phyloP scores from a whole-genome alignment of 2,113 vertebrate species.

The Scytalopus superciliaris region DNA sequence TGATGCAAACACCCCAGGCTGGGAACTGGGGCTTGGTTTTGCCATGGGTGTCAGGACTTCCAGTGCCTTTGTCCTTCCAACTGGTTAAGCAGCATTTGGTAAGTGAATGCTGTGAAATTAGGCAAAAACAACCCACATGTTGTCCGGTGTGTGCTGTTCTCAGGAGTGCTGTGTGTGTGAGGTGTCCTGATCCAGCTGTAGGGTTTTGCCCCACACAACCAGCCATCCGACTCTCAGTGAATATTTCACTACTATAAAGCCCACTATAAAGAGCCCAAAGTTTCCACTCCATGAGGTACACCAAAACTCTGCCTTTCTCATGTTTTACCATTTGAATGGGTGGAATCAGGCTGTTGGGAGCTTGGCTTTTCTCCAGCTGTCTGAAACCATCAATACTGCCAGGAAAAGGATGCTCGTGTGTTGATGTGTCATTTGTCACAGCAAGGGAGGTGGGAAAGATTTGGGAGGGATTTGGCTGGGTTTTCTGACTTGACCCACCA shows the following conservation, averaged over 20 bases:
- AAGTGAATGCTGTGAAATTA: background rate
- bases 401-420: background rate
- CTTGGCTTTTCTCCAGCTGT: background rate
- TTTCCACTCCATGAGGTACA: background rate
- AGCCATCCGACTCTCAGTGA: background rate
- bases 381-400: background rate
- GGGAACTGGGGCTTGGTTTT: background rate
- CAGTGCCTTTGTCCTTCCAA: background rate
- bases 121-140: background rate
- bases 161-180: background rate
- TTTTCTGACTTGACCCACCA: background rate
- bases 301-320: background rate
- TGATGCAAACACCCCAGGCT: background rate
- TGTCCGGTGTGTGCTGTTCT: background rate
- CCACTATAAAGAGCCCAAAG: background rate
- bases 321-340: background rate
- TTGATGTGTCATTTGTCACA: background rate
- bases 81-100: background rate
- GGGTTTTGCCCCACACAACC: background rate
- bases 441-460: background rate
- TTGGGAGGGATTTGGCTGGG: background rate
- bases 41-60: background rate
- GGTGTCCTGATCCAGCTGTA: background rate
- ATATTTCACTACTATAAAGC: background rate
- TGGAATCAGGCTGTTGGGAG: background rate